These are phyloP conservation scores for Labeo rohita DNA, from an alignment of 2,113 vertebrate genomes.

Conservation along the genomic window DNA sequence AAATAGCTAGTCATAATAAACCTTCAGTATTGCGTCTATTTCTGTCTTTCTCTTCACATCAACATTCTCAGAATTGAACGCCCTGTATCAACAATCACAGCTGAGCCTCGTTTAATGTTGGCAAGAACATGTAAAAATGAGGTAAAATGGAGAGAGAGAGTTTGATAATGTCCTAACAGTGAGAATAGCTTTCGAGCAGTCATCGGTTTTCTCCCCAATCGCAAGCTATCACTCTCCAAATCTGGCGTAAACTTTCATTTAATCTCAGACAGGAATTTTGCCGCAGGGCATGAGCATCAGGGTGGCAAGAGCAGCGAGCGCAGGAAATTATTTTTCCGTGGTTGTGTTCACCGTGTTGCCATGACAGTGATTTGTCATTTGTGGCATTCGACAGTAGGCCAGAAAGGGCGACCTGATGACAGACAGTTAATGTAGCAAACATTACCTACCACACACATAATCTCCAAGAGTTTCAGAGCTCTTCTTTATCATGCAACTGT, in stretches of 20 bases:
- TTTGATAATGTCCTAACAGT: not conserved
- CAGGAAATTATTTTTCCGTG: slow-evolving; percentile 31
- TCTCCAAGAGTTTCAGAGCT: not conserved
- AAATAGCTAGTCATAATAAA: not conserved
- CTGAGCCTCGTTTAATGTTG: slow-evolving; percentile 11
- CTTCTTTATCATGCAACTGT: slow-evolving; percentile 6
- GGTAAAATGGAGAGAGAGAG: not conserved
- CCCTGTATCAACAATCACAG: slow-evolving; percentile 14
- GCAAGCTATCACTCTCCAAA: not conserved
- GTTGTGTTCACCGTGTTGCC: slow-evolving; percentile 58
- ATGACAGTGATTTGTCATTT: slow-evolving; percentile 54
- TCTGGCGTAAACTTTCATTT: slow-evolving; percentile 35
- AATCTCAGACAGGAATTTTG: slow-evolving; percentile 31
- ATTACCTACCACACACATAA: slow-evolving; percentile 32
- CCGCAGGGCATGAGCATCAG: not conserved
- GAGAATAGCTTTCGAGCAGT: not conserved
- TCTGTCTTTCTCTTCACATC: not conserved
- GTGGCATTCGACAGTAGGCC: slow-evolving; percentile 4
- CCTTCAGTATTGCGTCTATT: not conserved
- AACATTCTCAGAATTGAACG: not conserved
- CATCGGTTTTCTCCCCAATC: slow-evolving; percentile 5
- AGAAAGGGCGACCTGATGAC: slow-evolving; percentile 15
- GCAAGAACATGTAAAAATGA: not conserved
- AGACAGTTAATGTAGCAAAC: slow-evolving; percentile 31
- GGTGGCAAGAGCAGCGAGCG: not conserved